Base-by-base conservation (phyloP, 2,113 vertebrate species). In the Uropsilus gracilis region DNA sequence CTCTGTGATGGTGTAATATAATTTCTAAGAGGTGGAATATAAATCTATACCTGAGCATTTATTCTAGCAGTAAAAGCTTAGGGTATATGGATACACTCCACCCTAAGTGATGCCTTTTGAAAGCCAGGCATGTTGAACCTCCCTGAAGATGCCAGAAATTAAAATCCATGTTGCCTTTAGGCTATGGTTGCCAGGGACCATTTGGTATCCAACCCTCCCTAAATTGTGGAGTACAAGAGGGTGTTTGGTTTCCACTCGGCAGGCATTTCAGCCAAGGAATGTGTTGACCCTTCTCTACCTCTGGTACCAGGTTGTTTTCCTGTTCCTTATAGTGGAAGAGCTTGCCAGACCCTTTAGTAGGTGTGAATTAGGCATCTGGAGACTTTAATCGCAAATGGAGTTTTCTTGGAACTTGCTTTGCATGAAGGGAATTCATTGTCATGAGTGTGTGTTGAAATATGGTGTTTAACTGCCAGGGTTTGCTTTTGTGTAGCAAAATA, bases 371-470 rank as follows among this genome's bases (percentile, higher is more conserved):
- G 9, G 17, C 55, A 90, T 96, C 28, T 94, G 85, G 72, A 93
- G 95, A 96, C 97, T 97, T 95, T 75, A 91, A 96, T 93, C 63
- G 2, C 61, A 97, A 97, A 97, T 94, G 73, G 96, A 97, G 95
- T 97, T 97, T 95, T 96, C 85, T 89, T 86, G 92, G 68, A 93
- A 97, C 96, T 97, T 97, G 94, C 68, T 93, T 93, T 95, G 84
- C 82, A 26, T 96, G 88, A 83, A 96, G 61, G 14, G 46, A 92
- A 96, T 96, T 94, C 81, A 61, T 93, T 93, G 71, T 85, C 37
- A 53, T 10, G 73, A 50, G 78, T 92, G 84, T 95, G 72, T 69
- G 44, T 42, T 88, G 89, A 87, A 50, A 80, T 32, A 46, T 34
- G 71, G 28, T 91, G 63, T 93, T 92, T 75, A 86, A 80, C 50